A percentile compares a stretch with the other conserved stretches of the same genome.
Evolutionary conservation across 2,797 vertebrate species (phyloP).

Genomic region (Cephalopachus bancanus): DNA sequence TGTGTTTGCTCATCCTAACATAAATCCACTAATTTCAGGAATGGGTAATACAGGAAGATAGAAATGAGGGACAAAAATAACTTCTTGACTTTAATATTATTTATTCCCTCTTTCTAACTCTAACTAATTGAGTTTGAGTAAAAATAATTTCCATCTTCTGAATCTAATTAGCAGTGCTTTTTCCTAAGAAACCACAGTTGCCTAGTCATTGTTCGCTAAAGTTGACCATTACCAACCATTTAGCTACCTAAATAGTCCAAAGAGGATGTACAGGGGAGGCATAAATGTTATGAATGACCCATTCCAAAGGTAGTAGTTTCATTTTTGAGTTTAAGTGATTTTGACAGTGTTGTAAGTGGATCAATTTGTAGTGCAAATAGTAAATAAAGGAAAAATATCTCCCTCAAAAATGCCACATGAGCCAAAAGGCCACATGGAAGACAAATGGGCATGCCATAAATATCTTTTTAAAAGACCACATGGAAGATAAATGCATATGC

Average conservation of each 20-base stretch:
- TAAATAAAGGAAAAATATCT: constrained; percentile 45
- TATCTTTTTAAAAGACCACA: neutral
- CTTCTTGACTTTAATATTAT: constrained; percentile 33
- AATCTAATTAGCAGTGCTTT: neutral
- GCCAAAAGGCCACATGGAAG: neutral
- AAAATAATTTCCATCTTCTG: constrained; percentile 22
- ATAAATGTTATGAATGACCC: neutral
- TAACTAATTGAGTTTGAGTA: constrained; percentile 20
- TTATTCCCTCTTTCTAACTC: neutral
- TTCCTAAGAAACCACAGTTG: neutral
- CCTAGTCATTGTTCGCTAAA: neutral
- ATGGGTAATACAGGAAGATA: constrained; percentile 11
- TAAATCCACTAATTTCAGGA: neutral
- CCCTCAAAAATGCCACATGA: neutral
- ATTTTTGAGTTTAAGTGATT: constrained; percentile 31
- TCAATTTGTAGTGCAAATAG: neutral
- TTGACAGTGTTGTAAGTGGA: neutral
- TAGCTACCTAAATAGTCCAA: constrained; percentile 21
- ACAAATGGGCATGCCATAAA: constrained; percentile 1
- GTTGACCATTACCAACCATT: neutral
- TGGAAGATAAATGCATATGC: neutral
- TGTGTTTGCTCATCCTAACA: neutral
- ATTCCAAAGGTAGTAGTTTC: constrained; percentile 26
- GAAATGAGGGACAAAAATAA: constrained; percentile 12
- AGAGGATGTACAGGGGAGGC: neutral